These are phyloP conservation scores for Arenaria interpres DNA, from an alignment of 2,113 vertebrate species.

Conservation along the genomic window DNA sequence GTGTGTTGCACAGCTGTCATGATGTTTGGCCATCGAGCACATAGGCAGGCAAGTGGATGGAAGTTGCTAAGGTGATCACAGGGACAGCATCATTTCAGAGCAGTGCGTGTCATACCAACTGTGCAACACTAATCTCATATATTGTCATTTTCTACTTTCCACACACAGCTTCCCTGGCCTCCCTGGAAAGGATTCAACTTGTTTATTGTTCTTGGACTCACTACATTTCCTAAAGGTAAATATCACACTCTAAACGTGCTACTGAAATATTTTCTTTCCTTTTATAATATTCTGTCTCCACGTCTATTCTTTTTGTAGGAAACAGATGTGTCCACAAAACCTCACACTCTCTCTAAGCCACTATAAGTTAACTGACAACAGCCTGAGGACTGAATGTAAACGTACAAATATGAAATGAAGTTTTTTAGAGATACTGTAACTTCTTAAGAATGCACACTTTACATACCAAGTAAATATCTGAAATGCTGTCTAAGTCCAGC, in stretches of 20 bases:
- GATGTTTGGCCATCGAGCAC: accelerated
- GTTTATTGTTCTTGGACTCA: neutral
- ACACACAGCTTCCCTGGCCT: neutral
- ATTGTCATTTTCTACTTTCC: neutral
- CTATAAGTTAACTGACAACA: neutral
- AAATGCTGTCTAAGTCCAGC: neutral
- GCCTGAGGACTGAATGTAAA: neutral
- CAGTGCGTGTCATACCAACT: neutral
- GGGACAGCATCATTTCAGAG: neutral
- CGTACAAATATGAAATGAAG: neutral
- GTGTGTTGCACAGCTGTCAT: accelerated
- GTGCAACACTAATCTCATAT: neutral
- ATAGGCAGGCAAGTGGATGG: neutral
- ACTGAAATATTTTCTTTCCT: neutral
- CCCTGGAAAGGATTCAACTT: neutral
- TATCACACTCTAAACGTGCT: neutral
- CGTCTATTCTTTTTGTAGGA: neutral
- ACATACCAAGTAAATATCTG: neutral
- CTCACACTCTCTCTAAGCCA: neutral
- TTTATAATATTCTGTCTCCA: neutral
- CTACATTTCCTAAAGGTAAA: neutral
- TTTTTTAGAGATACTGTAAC: neutral
- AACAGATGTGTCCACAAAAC: neutral
- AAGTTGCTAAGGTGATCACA: neutral
- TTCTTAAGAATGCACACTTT: neutral